A percentile compares a stretch with the other conserved stretches of the same genome.
phyloP scores from a whole-genome alignment of 2,113 vertebrate genomes.

The Neoarius graeffei region DNA sequence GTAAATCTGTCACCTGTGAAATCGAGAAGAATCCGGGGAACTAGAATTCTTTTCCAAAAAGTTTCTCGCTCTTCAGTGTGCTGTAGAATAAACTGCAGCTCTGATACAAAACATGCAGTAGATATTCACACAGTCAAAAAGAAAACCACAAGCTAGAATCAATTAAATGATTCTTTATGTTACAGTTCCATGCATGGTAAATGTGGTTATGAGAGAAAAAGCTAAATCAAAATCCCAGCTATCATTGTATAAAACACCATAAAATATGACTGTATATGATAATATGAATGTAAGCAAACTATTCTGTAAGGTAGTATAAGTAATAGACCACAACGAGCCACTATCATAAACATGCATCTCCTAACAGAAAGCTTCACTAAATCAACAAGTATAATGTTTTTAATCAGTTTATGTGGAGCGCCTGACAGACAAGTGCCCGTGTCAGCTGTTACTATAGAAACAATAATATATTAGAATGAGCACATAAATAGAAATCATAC shows the following conservation, averaged over 20 bases:
- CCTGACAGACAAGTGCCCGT: too few species aligned
- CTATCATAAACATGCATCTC: neutral
- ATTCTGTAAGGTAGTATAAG: neutral
- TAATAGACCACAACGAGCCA: neutral
- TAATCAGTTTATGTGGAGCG: too few species aligned
- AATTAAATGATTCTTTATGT: neutral
- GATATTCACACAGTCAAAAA: neutral
- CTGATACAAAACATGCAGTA: neutral
- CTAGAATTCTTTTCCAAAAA: neutral
- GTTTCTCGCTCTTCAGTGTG: neutral
- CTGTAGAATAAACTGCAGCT: neutral
- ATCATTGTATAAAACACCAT: neutral
- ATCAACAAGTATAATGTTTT: neutral
- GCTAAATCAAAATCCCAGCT: neutral
- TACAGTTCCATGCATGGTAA: neutral
- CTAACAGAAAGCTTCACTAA: neutral
- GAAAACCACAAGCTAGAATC: neutral
- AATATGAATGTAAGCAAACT: neutral
- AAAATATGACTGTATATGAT: neutral
- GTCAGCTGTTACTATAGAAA: too few species aligned
- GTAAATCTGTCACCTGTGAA: conserved; percentile 13
- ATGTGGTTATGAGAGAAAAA: neutral
- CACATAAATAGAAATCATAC: too few species aligned
- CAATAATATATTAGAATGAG: too few species aligned
- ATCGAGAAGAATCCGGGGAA: neutral